Conservation (phyloP, 2,797 vertebrate species). For the Falco peregrinus region DNA sequence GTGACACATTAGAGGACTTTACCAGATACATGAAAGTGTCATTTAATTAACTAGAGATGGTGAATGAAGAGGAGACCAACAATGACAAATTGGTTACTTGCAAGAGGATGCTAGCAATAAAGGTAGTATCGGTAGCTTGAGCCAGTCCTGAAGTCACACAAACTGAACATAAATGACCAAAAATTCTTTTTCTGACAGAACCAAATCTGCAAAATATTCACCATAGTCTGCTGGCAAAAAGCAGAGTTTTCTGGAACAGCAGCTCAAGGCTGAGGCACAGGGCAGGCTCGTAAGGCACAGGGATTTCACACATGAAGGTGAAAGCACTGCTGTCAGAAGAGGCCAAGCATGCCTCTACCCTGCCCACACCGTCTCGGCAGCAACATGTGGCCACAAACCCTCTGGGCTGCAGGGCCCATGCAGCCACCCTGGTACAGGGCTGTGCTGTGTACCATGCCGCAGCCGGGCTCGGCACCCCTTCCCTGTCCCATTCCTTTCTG, state of each 20-base stretch:
- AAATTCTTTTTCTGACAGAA: not conserved
- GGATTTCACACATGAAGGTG: not conserved
- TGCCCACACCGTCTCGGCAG: accelerated
- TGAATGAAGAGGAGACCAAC: not conserved
- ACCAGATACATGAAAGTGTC: not conserved
- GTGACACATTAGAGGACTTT: not conserved
- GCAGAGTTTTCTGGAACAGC: accelerated
- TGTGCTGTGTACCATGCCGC: accelerated
- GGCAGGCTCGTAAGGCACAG: accelerated
- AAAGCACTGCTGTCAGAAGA: not conserved
- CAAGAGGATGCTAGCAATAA: not conserved
- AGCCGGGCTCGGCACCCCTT: accelerated
- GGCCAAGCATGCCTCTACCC: accelerated
- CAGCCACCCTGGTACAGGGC: not conserved
- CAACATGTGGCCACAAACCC: accelerated
- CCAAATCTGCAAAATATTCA: not conserved
- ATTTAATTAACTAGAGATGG: not conserved
- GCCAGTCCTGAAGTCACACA: not conserved
- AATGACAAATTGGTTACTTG: not conserved
- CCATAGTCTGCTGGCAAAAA: not conserved
- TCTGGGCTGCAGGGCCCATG: accelerated
- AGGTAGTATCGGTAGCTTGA: not conserved
- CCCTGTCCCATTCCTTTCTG: accelerated
- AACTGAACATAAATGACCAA: not conserved
- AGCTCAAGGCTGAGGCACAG: accelerated